These are phyloP conservation scores for Scortum barcoo DNA, from an alignment of 2,113 vertebrate species.

Conservation along the genomic window DNA sequence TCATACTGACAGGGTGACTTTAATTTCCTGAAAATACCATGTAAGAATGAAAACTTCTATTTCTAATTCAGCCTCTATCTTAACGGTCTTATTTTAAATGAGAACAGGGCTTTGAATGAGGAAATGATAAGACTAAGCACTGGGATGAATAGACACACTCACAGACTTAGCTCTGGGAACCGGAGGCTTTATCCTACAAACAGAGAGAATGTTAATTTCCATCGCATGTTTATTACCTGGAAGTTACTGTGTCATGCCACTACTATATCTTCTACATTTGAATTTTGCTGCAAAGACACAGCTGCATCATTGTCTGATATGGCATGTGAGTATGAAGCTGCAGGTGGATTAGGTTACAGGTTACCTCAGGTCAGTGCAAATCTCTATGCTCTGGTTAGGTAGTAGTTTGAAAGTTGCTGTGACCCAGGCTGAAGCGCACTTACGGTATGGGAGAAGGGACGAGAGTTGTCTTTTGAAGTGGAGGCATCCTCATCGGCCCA, in stretches of 20 bases:
- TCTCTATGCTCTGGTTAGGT: not conserved
- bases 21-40: constrained; percentile 5
- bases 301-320: not conserved
- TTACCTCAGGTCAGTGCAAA: not conserved
- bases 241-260: not conserved
- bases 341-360: not conserved
- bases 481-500: constrained; percentile 42
- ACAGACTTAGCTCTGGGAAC: constrained; percentile 81
- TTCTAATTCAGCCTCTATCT: constrained; percentile 16
- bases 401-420: not conserved
- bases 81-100: constrained; percentile 31
- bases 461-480: constrained; percentile 31
- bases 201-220: constrained; percentile 9
- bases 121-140: constrained; percentile 3
- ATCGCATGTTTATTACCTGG: constrained; percentile 4
- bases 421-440: constrained; percentile 36
- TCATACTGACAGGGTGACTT: not conserved
- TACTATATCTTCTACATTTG: constrained; percentile 3
- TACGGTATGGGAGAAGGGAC: constrained; percentile 63
- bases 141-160: constrained; percentile 60
- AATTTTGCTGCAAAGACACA: constrained; percentile 19
- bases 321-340: not conserved
- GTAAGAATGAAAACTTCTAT: constrained; percentile 7
- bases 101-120: constrained; percentile 1
- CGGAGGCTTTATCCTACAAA: constrained; percentile 79